Evolutionary conservation across 2,888 invertebrate genomes (phyloP).

Genomic region (Laothoe populi): DNA sequence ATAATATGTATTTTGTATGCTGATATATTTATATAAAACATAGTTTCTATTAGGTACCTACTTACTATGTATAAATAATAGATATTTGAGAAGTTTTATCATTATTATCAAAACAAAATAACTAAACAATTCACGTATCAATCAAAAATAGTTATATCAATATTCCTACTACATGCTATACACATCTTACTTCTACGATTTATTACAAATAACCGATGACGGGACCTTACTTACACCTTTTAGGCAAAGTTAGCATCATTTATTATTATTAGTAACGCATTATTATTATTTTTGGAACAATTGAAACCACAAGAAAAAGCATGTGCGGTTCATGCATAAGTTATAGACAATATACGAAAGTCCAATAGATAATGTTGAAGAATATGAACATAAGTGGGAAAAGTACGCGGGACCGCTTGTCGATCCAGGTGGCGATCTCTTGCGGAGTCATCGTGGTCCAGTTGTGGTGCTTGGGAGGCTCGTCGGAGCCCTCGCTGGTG

Average conservation of each 20-base stretch:
- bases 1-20: too few relatives aligned
- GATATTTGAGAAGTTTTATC: too few relatives aligned
- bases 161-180: neutral
- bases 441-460: conserved; percentile 95
- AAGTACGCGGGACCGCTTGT: conserved; percentile 89
- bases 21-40: too few relatives aligned
- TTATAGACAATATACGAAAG: conserved; percentile 87
- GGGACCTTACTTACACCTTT: neutral
- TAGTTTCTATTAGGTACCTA: too few relatives aligned
- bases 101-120: too few relatives aligned
- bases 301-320: neutral
- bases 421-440: conserved; percentile 95
- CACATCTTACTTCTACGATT: too few relatives aligned
- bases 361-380: conserved; percentile 92
- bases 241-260: neutral
- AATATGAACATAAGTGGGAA: conserved; percentile 92
- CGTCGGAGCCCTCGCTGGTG: conserved; percentile 69
- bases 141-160: neutral
- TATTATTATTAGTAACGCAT: neutral
- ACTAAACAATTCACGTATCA: too few relatives aligned
- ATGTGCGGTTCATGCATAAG: neutral
- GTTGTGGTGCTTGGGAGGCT: conserved; percentile 71
- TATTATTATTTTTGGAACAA: too few relatives aligned
- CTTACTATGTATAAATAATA: too few relatives aligned
- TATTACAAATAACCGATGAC: neutral